Percentiles rank a stretch among this genome's conserved stretches.
Evolutionary conservation across 2,797 vertebrate species (phyloP).

Genomic region (Mycteria americana): DNA sequence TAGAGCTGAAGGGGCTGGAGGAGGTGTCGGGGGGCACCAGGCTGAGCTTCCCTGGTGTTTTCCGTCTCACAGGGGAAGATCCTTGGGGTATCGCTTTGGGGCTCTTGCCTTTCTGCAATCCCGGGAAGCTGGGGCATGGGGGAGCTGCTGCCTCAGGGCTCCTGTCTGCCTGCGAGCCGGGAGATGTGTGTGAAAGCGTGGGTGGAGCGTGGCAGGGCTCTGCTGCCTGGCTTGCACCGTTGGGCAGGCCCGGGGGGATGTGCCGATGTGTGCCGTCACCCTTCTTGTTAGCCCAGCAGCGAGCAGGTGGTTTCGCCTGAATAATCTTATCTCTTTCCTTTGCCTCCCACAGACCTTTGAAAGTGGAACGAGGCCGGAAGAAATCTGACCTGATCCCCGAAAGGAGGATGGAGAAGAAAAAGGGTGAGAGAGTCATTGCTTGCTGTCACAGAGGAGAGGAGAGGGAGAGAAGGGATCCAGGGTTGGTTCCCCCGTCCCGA

Average conservation of each 20-base stretch:
- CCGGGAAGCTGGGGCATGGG: background rate
- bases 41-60: background rate
- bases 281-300: background rate
- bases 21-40: background rate
- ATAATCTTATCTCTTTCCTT: background rate
- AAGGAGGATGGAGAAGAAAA: conserved; percentile 90
- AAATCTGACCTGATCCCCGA: conserved; percentile 82
- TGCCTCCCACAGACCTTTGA: conserved; percentile 75
- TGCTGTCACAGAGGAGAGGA: background rate
- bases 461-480: background rate
- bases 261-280: accelerated
- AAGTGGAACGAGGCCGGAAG: conserved; percentile 86
- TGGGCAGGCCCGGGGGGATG: background rate
- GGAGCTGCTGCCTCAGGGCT: background rate
- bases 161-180: background rate
- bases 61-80: accelerated
- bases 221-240: background rate
- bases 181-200: background rate
- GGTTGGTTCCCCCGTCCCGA: background rate
- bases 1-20: background rate
- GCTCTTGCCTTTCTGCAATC: background rate
- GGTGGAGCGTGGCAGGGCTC: background rate
- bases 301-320: background rate
- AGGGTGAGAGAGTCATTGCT: conserved; percentile 76
- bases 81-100: background rate